These are phyloP conservation scores for Steinernema feltiae DNA, from an alignment of 1,140 invertebrate genomes.

Conservation along the genomic window DNA sequence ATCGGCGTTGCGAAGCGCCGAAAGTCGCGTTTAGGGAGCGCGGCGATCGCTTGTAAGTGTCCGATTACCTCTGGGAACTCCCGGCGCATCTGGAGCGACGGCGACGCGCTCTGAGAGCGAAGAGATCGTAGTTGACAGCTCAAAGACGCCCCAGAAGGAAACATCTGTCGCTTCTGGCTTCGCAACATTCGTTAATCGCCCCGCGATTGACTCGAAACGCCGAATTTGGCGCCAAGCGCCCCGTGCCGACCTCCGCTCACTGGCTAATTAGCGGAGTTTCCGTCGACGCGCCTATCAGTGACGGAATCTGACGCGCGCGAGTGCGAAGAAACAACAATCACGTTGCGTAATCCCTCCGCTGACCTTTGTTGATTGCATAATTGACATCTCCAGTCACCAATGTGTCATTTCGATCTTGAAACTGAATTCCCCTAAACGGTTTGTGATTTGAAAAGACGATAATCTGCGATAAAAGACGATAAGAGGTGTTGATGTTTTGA, in stretches of 20 bases:
- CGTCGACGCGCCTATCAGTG: not conserved
- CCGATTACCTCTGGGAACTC: no score
- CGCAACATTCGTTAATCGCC: not conserved
- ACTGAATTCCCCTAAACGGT: not conserved
- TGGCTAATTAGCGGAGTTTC: not conserved
- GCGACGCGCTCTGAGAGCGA: no score
- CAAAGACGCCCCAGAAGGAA: not conserved
- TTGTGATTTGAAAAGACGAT: not conserved
- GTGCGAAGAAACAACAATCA: not conserved
- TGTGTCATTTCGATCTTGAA: not conserved
- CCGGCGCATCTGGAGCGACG: no score
- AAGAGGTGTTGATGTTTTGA: not conserved
- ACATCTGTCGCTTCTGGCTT: no score
- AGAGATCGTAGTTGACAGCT: not conserved
- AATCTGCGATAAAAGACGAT: not conserved
- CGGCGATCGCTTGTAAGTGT: no score
- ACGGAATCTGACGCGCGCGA: not conserved
- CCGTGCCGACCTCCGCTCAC: not conserved
- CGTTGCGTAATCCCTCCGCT: not conserved
- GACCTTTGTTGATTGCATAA: not conserved
- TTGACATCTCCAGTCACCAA: not conserved
- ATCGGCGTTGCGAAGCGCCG: not conserved
- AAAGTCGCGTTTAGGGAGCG: no score
- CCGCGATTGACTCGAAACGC: no score
- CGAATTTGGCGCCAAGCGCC: not conserved